Evolutionary conservation across 2,797 vertebrate species (phyloP).

Genomic region (Sternarchorhynchus goeldii): DNA sequence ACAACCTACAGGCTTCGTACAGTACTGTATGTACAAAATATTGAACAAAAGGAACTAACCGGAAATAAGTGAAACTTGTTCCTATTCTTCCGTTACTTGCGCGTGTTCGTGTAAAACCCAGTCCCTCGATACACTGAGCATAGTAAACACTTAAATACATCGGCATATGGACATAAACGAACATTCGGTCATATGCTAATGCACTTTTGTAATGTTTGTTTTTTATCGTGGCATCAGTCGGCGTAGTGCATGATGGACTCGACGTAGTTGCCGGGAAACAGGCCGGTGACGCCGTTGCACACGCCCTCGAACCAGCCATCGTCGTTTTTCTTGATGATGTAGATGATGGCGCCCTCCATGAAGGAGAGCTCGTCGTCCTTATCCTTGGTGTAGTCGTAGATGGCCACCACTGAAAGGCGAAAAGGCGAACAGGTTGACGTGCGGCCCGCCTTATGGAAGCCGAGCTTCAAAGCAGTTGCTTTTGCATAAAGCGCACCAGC

Average conservation of each 20-base stretch:
- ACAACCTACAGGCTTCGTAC: conserved; percentile 75
- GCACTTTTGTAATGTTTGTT: conserved; percentile 66
- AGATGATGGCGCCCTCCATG: conserved; percentile 98
- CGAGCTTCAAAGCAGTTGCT: background rate
- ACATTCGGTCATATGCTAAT: conserved; percentile 73
- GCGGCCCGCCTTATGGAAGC: too few relatives aligned
- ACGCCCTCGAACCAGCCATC: conserved; percentile 98
- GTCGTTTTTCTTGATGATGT: conserved; percentile 99
- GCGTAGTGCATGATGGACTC: conserved; percentile 99
- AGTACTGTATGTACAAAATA: conserved; percentile 75
- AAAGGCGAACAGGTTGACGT: conserved; percentile 20
- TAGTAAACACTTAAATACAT: conserved; percentile 62
- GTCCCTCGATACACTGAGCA: conserved; percentile 58
- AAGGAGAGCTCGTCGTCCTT: conserved; percentile 99
- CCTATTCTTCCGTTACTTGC: conserved; percentile 52
- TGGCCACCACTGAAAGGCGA: conserved; percentile 87
- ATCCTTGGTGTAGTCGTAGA: conserved; percentile 98
- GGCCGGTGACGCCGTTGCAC: conserved; percentile 93
- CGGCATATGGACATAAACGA: conserved; percentile 61
- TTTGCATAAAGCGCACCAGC: too few relatives aligned
- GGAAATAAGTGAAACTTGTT: conserved; percentile 59
- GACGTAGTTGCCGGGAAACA: conserved; percentile 98
- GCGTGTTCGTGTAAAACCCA: conserved; percentile 47
- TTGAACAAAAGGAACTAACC: conserved; percentile 65
- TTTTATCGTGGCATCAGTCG: conserved; percentile 73